Conservation (phyloP, 1,140 invertebrate species). For the Leptopilina boulardi region DNA sequence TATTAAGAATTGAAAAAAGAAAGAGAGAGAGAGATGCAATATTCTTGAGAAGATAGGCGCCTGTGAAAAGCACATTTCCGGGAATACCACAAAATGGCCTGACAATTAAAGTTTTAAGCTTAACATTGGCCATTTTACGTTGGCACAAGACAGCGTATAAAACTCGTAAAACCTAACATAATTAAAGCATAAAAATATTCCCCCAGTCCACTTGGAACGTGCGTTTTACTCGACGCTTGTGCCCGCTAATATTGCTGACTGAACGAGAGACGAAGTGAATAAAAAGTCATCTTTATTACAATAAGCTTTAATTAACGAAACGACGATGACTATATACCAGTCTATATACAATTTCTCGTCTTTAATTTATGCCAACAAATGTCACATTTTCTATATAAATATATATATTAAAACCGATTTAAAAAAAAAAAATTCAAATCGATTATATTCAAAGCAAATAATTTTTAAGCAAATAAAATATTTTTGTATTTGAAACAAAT, state of each 20-base stretch:
- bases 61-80: slow-evolving; percentile 34
- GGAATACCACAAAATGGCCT: slow-evolving; percentile 50
- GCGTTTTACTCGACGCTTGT: slow-evolving; percentile 20
- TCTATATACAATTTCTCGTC: slow-evolving; percentile 63
- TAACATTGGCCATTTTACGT: slow-evolving; percentile 52
- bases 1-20: background rate
- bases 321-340: slow-evolving; percentile 57
- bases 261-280: slow-evolving; percentile 61
- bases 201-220: slow-evolving; percentile 34
- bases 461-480: too few species aligned
- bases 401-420: background rate
- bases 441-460: too few species aligned
- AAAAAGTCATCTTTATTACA: slow-evolving; percentile 70
- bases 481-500: too few species aligned
- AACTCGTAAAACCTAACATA: slow-evolving; percentile 63
- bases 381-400: slow-evolving; percentile 16
- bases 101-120: slow-evolving; percentile 65
- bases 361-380: slow-evolving; percentile 63
- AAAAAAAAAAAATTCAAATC: too few species aligned
- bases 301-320: slow-evolving; percentile 70
- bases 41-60: slow-evolving; percentile 8
- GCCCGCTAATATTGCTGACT: slow-evolving; percentile 34
- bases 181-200: slow-evolving; percentile 68
- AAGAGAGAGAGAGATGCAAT: background rate
- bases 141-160: slow-evolving; percentile 52